Base-by-base conservation (phyloP, 1,140 invertebrate genomes). In the Proctacanthus coquilletti region DNA sequence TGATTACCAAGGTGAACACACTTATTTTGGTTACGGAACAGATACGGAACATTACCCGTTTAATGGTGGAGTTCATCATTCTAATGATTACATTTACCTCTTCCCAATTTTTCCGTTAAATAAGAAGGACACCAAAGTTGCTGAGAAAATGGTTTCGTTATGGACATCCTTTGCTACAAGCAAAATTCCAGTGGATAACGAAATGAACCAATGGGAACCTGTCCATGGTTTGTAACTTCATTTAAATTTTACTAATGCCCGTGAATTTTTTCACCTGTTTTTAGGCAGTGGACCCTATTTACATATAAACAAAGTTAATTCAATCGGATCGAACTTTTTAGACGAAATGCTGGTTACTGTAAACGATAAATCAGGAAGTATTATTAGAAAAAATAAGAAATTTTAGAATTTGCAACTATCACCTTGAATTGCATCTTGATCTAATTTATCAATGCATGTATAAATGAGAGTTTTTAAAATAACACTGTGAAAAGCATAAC, bases 41-140 rank as follows among this genome's bases (percentile, higher is more conserved):
- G 50, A 48, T 25, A 60, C 53, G 13, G 36, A 39, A 0, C 58
- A 62, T 29, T 62, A 60, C 46, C 60, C 58, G 2, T 63, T 62
- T 8, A 50, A 61, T 36, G 60, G 60, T 4, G 61, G 61, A 11
- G 52, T 56, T 5, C 58, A 61, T 42, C 61, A 63, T 45, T 61
- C 60, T 0, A 48, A 62, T 34, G 61, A 63, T 33, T 51, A 60
- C 34, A 48, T 63, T 6, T 62, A 62, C 30, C 27, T 63, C 0
- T 62, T 60, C 40, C 48, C 56, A 15, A 53, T 47, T 2, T 49
- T 56, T 42, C 33, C 36, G 1, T 36, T 63, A 18, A 48, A 49
- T 34, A 48, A 39, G 3, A n/a, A 53, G 9, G 59, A 61, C 34
- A 47, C 42, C 0, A 32, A 39, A 18, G 49, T 63, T 38, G 47